Conservation (phyloP, 2,888 invertebrate genomes). For the Heliconius aoede region DNA sequence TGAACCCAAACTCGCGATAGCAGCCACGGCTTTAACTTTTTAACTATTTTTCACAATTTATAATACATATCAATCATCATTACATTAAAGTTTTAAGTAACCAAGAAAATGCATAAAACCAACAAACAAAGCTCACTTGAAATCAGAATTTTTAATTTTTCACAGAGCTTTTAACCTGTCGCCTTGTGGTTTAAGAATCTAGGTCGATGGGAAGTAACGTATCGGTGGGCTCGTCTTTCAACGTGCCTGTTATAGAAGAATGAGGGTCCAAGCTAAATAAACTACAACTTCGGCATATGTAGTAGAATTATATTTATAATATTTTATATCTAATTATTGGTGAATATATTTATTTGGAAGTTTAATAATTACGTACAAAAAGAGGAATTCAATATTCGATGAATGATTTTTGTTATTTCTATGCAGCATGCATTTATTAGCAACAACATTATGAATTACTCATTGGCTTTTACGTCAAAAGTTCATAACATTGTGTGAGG, state of each 20-base stretch:
- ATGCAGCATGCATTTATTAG: neutral
- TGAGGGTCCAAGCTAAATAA: neutral
- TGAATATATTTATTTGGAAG: too few relatives aligned
- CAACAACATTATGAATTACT: conserved; percentile 26
- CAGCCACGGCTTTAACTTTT: neutral
- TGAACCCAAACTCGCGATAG: neutral
- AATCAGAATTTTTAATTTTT: conserved; percentile 22
- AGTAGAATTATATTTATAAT: neutral
- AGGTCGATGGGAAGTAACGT: conserved; percentile 25
- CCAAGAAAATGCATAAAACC: neutral
- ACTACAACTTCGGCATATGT: neutral
- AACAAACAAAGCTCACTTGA: neutral
- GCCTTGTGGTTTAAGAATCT: conserved; percentile 20
- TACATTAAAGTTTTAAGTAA: neutral
- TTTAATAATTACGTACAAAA: neutral
- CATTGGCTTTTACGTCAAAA: conserved; percentile 26
- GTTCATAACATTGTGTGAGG: conserved; percentile 26
- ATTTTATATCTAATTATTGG: neutral
- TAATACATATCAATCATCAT: neutral
- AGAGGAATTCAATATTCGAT: conserved; percentile 6
- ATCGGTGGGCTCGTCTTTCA: conserved; percentile 12
- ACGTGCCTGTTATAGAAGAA: conserved; percentile 6
- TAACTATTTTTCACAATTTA: neutral
- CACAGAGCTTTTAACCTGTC: conserved; percentile 13
- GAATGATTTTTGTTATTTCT: conserved; percentile 4